Evolutionary conservation across 2,113 vertebrate species (phyloP), one percentile per base, ranked within the genome.

Genomic region (Diphyllodes magnificus): DNA sequence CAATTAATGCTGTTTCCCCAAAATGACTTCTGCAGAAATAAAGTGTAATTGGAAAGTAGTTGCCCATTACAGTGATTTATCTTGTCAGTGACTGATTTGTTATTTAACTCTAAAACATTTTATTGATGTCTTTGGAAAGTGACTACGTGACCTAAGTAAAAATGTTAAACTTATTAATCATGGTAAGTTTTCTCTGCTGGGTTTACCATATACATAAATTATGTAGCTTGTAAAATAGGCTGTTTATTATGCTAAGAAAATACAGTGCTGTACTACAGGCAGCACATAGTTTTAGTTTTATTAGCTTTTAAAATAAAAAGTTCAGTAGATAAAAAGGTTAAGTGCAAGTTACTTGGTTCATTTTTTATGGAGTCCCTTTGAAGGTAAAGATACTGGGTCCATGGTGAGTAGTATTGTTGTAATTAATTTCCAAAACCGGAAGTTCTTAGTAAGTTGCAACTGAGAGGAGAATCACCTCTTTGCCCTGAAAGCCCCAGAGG

Each of bases 91-190:
- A 85, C 84, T 89, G 95, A 97, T 92, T 91, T 90, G 83, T 95
- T 95, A 91, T 79, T 89, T 94, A 95, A 94, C 87, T 95, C 84
- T 94, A 85, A 95, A 97, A 73, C 53, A 82, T 88, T 92, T 96
- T 94, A 95, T 96, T 82, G 84, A 93, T 95, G 90, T 80, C 81
- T 95, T 92, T 91, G 63, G 59, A 91, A 92, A 95, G 82, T 88
- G 88, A 76, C 78, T 95, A 68, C 4, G 42, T 95, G 95, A 95
- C 75, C 85, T 59, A 95, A 95, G 93, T 95, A 69, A 95, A 93
- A 97, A 96, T 89, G 93, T 84, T 93, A 76, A 92, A 90, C 86
- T 95, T 95, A 92, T 90, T 96, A 93, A 92, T 94, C 89, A 82
- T 87, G 27, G 70, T 61, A 91, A 85, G 84, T 90, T 95, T 95